These are phyloP conservation scores for Chrysodeixis includens DNA, from an alignment of 2,888 invertebrate genomes.

Conservation along the genomic window DNA sequence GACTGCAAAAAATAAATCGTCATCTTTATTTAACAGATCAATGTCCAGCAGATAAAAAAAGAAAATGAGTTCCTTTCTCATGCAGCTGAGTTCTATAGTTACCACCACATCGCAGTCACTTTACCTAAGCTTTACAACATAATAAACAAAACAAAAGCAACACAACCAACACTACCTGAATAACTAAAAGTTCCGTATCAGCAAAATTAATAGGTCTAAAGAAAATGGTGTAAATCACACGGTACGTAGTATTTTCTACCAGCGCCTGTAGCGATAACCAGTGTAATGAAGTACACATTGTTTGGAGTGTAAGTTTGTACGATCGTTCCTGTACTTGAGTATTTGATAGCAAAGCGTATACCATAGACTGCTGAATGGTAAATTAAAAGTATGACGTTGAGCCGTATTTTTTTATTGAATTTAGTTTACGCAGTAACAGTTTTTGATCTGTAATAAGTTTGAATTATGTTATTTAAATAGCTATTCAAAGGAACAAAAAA, in stretches of 20 bases:
- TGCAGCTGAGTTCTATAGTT: no score
- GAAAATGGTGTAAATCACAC: slow-evolving; percentile 45
- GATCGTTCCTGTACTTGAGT: slow-evolving; percentile 51
- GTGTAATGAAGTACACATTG: slow-evolving; percentile 48
- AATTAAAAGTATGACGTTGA: no score
- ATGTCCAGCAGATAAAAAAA: no score
- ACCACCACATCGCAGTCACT: neutral
- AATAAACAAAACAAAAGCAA: neutral
- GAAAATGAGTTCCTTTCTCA: no score
- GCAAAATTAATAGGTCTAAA: slow-evolving; percentile 31
- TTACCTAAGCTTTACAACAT: neutral
- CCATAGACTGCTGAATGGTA: no score
- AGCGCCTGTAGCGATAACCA: slow-evolving; percentile 33
- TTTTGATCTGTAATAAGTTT: no score
- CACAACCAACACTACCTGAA: neutral
- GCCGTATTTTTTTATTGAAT: no score
- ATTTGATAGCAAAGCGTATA: slow-evolving; percentile 33
- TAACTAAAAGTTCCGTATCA: neutral
- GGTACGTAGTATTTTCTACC: neutral
- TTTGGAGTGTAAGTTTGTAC: slow-evolving; percentile 42
- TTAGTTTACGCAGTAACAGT: no score
- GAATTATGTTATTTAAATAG: no score
- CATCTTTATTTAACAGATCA: no score
- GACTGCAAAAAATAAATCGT: no score
- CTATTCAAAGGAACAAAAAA: no score